These are phyloP conservation scores for Meganola albula DNA, from an alignment of 2,888 invertebrate species.

Conservation along the genomic window DNA sequence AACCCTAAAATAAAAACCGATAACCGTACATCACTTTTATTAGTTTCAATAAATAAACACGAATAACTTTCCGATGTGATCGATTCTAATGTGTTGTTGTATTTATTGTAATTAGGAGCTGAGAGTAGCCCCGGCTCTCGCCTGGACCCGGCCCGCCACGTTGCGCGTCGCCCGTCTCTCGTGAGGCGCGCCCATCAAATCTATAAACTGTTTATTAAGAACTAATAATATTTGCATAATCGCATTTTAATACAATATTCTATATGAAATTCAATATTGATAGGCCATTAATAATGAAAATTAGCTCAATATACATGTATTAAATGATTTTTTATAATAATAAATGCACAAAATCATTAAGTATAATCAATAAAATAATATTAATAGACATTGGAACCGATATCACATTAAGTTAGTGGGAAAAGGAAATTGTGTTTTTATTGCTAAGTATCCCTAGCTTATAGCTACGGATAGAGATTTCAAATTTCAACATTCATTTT, in stretches of 20 bases:
- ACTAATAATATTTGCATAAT: conserved; percentile 76
- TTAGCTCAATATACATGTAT: conserved; percentile 59
- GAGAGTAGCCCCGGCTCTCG: conserved; percentile 14
- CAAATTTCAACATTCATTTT: conserved; percentile 25
- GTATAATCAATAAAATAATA: conserved; percentile 53
- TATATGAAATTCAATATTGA: conserved; percentile 71
- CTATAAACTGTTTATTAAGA: conserved; percentile 70
- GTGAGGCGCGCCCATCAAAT: conserved; percentile 62
- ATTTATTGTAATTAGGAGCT: conserved; percentile 70
- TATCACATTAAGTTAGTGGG: conserved; percentile 43
- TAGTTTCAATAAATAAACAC: conserved; percentile 71
- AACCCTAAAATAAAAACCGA: conserved; percentile 50
- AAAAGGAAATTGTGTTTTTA: conserved; percentile 47
- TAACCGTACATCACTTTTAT: conserved; percentile 74
- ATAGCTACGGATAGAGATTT: conserved; percentile 34
- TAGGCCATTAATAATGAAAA: conserved; percentile 64
- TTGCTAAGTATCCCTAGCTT: conserved; percentile 25
- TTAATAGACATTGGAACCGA: conserved; percentile 39
- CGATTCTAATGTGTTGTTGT: conserved; percentile 70
- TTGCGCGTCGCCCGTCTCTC: conserved; percentile 21
- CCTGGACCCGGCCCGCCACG: conserved; percentile 17
- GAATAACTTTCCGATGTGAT: conserved; percentile 69
- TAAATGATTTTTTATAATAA: conserved; percentile 49
- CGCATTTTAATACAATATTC: conserved; percentile 58
- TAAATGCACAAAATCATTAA: conserved; percentile 54